Conservation (phyloP, 1,140 invertebrate species). For the Euborellia annulipes region DNA sequence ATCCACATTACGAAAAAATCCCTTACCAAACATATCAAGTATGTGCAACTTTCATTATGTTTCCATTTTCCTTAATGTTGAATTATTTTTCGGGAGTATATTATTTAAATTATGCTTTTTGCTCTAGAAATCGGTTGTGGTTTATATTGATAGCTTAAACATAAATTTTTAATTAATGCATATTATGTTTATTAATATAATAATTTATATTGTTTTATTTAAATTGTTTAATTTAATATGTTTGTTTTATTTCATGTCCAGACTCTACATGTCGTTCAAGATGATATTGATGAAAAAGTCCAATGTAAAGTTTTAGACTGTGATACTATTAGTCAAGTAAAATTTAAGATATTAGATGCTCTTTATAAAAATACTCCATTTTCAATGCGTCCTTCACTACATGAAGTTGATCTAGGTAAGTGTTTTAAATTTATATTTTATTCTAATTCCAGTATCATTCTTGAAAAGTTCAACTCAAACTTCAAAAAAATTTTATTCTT, state of each 20-base stretch:
- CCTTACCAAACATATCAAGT: constrained; percentile 31
- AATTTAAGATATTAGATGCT: constrained; percentile 94
- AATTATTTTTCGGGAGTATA: too few relatives aligned
- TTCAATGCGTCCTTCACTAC: constrained; percentile 74
- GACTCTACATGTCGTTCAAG: constrained; percentile 82
- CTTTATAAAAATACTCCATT: constrained; percentile 94
- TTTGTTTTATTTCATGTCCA: constrained; percentile 25
- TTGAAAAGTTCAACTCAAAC: too few relatives aligned
- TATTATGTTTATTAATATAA: constrained; percentile 1
- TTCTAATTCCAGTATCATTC: too few relatives aligned
- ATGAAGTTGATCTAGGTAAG: constrained; percentile 72
- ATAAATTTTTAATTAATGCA: constrained; percentile 5
- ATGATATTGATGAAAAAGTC: constrained; percentile 86
- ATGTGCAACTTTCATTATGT: constrained; percentile 12
- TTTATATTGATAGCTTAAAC: constrained; percentile 1
- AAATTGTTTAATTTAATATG: constrained; percentile 4
- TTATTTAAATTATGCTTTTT: too few relatives aligned
- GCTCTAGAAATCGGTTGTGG: neutral
- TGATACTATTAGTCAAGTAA: constrained; percentile 97
- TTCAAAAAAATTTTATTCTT: too few relatives aligned
- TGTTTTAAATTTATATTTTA: too few relatives aligned
- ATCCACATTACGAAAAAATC: constrained; percentile 32
- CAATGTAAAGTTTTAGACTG: constrained; percentile 94
- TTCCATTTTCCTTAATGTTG: constrained; percentile 8
- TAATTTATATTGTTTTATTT: neutral